Percentiles rank a stretch among this genome's conserved stretches.
Conservation (phyloP, 1,140 invertebrate species). For the Drosophila simulans region DNA sequence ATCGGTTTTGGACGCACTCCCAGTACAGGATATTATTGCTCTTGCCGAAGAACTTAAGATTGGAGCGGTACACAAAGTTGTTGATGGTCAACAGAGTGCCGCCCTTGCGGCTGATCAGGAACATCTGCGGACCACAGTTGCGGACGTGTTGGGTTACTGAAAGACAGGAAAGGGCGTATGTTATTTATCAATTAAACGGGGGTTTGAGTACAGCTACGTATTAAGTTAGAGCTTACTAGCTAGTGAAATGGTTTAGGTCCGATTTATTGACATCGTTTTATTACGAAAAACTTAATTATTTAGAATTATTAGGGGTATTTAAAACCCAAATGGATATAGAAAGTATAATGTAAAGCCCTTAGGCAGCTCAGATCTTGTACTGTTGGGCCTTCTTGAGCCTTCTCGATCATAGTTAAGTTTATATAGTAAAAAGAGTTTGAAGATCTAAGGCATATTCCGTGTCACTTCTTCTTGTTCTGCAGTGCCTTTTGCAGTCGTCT, state of each 20-base stretch:
- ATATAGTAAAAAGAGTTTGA: slow-evolving; percentile 6
- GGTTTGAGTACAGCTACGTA: not conserved
- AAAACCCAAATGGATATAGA: slow-evolving; percentile 23
- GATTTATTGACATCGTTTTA: slow-evolving; percentile 60
- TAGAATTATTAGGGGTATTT: slow-evolving; percentile 18
- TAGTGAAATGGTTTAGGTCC: slow-evolving; percentile 26
- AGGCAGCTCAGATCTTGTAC: slow-evolving; percentile 55
- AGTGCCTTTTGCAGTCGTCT: slow-evolving; percentile 73
- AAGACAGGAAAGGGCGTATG: slow-evolving; percentile 19
- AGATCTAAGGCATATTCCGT: slow-evolving; percentile 1
- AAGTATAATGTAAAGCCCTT: slow-evolving; percentile 1
- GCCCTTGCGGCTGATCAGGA: slow-evolving; percentile 82
- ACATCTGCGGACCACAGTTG: slow-evolving; percentile 78
- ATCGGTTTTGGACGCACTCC: slow-evolving; percentile 84
- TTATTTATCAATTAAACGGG: slow-evolving; percentile 1
- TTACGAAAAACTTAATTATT: slow-evolving; percentile 46
- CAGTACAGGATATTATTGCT: slow-evolving; percentile 78
- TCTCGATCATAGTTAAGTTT: not conserved
- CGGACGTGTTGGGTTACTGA: slow-evolving; percentile 76
- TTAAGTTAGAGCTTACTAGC: slow-evolving; percentile 36
- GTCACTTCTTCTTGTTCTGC: slow-evolving; percentile 77
- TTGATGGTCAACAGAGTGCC: slow-evolving; percentile 78
- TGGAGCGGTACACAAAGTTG: slow-evolving; percentile 83
- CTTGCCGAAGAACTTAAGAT: slow-evolving; percentile 79
- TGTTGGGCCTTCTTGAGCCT: slow-evolving; percentile 48